A percentile compares a stretch with the other conserved stretches of the same genome.
phyloP scores from a whole-genome alignment of 30 jellyfish, hydroid and myxozoan genomes.

The Aurelia coerulea region DNA sequence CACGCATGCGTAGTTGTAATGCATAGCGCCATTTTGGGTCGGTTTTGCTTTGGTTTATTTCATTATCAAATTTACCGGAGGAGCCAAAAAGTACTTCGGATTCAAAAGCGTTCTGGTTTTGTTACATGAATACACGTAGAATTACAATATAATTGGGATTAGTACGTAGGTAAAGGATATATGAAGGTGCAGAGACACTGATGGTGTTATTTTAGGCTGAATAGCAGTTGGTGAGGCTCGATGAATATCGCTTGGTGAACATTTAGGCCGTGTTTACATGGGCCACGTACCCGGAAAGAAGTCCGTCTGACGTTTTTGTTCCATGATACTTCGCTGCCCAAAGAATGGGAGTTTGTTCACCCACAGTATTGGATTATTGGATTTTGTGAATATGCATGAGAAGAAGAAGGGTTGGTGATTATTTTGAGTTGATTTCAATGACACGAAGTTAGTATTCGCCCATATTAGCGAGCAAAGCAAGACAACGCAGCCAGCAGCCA shows the following conservation, averaged over 20 bases:
- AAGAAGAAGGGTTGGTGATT: no score
- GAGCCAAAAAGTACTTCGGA: conserved; percentile 22
- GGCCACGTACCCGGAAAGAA: conserved; percentile 79
- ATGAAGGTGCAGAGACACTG: not conserved
- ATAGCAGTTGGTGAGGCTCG: no score
- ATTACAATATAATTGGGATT: no score
- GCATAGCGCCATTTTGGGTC: conserved; percentile 74
- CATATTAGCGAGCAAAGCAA: no score
- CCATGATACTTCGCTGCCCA: not conserved
- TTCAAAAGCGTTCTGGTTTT: no score
- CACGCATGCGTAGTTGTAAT: conserved; percentile 63
- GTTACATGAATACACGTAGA: no score
- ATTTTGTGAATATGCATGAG: not conserved
- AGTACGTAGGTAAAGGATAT: no score
- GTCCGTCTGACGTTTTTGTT: conserved; percentile 1
- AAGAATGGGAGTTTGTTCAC: not conserved
- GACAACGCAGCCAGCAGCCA: no score
- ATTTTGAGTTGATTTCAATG: no score
- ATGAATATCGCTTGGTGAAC: not conserved
- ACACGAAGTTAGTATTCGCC: no score
- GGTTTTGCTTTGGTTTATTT: conserved; percentile 32
- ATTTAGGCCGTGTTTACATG: conserved; percentile 57
- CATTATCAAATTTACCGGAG: conserved; percentile 39
- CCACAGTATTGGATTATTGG: not conserved
- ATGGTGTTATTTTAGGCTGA: not conserved